Evolutionary conservation across 2,888 invertebrate species (phyloP).

Genomic region (Tenthredo amoena): DNA sequence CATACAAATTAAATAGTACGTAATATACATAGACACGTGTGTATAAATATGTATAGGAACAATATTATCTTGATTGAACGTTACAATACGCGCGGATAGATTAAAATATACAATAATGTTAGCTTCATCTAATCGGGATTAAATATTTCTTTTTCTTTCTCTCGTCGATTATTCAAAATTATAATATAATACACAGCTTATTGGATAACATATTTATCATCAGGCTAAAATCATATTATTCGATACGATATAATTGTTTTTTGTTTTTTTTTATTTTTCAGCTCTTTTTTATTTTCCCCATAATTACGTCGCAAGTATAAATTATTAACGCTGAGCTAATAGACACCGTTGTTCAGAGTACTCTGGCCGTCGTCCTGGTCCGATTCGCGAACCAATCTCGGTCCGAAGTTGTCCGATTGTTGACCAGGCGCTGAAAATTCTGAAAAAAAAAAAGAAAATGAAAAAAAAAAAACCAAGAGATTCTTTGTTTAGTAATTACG

Average conservation of each 20-base stretch:
- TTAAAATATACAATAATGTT: neutral
- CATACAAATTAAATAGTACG: neutral
- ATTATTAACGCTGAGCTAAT: neutral
- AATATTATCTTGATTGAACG: neutral
- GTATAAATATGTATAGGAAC: neutral
- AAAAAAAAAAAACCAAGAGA: neutral
- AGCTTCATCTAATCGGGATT: neutral
- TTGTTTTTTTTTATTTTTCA: neutral
- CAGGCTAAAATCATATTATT: conserved; percentile 2
- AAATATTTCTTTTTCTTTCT: neutral
- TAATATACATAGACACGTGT: neutral
- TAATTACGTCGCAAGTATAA: neutral
- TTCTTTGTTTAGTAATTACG: neutral
- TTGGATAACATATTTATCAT: neutral
- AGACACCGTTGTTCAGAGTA: conserved; percentile 43
- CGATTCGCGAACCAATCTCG: conserved; percentile 73
- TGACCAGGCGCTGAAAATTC: conserved; percentile 62
- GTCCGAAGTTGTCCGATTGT: conserved; percentile 69
- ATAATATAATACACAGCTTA: neutral
- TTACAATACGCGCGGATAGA: neutral
- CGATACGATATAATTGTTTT: neutral
- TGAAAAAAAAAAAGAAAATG: conserved; percentile 16
- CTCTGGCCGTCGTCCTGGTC: conserved; percentile 60
- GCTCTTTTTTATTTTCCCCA: too few species aligned
- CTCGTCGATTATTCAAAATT: neutral